A percentile compares a stretch with the other conserved stretches of the same genome.
Evolutionary conservation across 2,797 vertebrate genomes (phyloP).

Genomic region (Cossypha niveicapilla): DNA sequence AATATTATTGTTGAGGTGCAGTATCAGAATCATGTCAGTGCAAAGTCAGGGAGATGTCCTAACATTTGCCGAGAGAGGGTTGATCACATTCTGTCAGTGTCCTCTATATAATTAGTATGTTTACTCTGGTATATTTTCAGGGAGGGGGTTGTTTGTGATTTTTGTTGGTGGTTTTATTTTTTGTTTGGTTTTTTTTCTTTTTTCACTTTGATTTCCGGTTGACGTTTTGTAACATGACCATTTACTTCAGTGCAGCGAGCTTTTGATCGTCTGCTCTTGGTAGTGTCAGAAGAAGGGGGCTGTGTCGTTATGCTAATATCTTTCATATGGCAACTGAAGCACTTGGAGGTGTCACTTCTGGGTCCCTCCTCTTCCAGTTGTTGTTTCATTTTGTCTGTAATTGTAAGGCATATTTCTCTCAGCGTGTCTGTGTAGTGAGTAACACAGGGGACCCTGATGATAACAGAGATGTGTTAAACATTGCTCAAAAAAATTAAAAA

Average conservation of each 20-base stretch:
- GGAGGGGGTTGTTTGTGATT: background rate
- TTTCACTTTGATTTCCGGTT: background rate
- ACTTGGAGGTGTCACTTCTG: background rate
- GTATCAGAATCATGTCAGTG: background rate
- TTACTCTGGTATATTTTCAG: background rate
- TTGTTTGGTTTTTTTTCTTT: background rate
- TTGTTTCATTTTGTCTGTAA: background rate
- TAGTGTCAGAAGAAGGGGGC: background rate
- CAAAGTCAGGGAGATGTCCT: background rate
- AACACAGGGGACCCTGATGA: background rate
- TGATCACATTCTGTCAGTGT: background rate
- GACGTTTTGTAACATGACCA: background rate
- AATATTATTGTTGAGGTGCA: background rate
- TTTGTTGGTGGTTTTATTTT: background rate
- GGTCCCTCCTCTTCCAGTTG: background rate
- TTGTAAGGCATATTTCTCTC: background rate
- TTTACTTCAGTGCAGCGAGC: background rate
- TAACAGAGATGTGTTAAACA: background rate
- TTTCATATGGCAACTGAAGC: background rate
- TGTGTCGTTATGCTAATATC: background rate
- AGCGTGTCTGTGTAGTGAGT: background rate
- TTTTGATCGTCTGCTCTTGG: background rate
- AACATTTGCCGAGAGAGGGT: background rate
- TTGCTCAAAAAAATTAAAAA: background rate
- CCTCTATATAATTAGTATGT: background rate